These are phyloP conservation scores for Oxyscelio sp. DNA, from an alignment of 2,888 invertebrate species.

Conservation along the genomic window DNA sequence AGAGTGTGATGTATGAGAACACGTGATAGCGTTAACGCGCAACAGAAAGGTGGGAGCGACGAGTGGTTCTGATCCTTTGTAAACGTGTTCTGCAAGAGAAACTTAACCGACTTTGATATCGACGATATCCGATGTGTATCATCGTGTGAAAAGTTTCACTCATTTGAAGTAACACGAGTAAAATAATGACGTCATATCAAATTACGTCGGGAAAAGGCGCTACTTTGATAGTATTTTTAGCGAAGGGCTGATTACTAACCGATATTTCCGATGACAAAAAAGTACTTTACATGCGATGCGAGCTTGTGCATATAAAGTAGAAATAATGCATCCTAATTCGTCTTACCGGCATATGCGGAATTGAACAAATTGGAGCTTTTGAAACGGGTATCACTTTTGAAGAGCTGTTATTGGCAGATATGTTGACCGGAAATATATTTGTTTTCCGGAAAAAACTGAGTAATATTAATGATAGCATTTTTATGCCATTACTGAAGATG, in stretches of 20 bases:
- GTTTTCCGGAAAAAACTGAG: slow-evolving; percentile 33
- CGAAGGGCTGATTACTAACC: slow-evolving; percentile 22
- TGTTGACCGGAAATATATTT: slow-evolving; percentile 30
- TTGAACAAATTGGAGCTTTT: neutral
- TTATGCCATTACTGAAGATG: neutral
- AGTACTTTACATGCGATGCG: slow-evolving; percentile 34
- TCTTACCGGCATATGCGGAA: slow-evolving; percentile 35
- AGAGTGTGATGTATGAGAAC: slow-evolving; percentile 42
- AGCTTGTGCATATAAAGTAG: slow-evolving; percentile 42
- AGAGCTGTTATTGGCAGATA: slow-evolving; percentile 27
- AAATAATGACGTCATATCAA: slow-evolving; percentile 46
- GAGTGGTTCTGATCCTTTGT: slow-evolving; percentile 52
- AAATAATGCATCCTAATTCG: slow-evolving; percentile 47
- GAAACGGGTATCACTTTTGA: slow-evolving; percentile 45
- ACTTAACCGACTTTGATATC: slow-evolving; percentile 47
- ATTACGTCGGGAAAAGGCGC: slow-evolving; percentile 14
- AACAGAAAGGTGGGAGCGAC: slow-evolving; percentile 33
- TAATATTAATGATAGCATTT: slow-evolving; percentile 13
- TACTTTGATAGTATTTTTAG: slow-evolving; percentile 27
- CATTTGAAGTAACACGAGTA: slow-evolving; percentile 16
- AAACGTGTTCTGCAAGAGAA: slow-evolving; percentile 50
- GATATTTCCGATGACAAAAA: slow-evolving; percentile 28
- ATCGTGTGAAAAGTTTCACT: slow-evolving; percentile 7
- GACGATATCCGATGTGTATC: slow-evolving; percentile 38
- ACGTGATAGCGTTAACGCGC: slow-evolving; percentile 37